Evolutionary conservation across 2,888 invertebrate genomes (phyloP), one percentile per base, ranked within the genome.

Genomic region (Griposia aprilina): DNA sequence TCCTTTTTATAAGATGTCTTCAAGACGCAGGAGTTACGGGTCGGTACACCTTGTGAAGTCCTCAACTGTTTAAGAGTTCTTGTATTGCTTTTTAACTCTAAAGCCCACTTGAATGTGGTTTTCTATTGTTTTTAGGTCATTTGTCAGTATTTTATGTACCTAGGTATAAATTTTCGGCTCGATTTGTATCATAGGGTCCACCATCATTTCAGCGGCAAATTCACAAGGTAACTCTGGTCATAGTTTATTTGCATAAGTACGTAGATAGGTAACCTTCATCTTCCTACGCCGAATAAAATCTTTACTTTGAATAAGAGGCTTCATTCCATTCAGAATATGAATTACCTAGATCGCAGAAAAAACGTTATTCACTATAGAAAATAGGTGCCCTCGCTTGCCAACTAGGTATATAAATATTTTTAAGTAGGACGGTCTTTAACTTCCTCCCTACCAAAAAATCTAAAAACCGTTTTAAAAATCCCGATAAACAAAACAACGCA

Each of bases 1-100:
- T 91, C 88, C 92, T 93, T 94, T 95, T 94, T 94, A 94, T 93
- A 94, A 94, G 91, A 93, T 91, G 92, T 93, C 92, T 91, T 90
- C 89, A 87, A 82, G 92, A 90, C 89, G 85, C 89, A 88, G 81
- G 92, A 94, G 93, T 92, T 92, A 93, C 92, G 91, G 91, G 87
- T 93, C 91, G 90, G 92, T 92, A 90, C 91, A 92, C 91, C 91
- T 91, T 90, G 88, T 90, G 90, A 91, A 93, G 90, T 92, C 93
- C 90, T 87, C 88, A 92, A 87, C 87, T 89, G 85, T 86, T 90
- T 90, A 88, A 88, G 81, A 90, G 88, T 83, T 90, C 84, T 90
- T 90, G 88, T 90, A 90, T 90, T 88, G 87, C 81, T 88, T 88
- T 86, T 86, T 79, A 80, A 80, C 57, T 78, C n/a, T 52, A 63